phyloP scores from a whole-genome alignment of 1,140 invertebrate species.

The Temnothorax longispinosus region DNA sequence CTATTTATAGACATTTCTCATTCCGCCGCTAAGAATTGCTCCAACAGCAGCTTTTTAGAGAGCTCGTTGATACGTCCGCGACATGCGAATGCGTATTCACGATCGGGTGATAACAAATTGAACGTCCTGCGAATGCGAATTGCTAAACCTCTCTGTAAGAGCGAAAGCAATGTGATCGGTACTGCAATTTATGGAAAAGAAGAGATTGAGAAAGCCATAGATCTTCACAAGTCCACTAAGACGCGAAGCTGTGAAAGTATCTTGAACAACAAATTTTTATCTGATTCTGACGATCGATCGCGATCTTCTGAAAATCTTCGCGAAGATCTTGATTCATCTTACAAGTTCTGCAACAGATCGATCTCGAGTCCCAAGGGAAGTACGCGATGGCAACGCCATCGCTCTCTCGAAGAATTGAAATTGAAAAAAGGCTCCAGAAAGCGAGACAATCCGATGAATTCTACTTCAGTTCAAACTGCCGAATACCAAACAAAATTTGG shows the following conservation, averaged over 20 bases:
- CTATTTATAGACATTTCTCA: slow-evolving; percentile 27
- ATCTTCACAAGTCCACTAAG: background rate
- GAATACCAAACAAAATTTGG: background rate
- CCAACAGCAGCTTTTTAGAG: background rate
- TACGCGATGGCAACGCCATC: background rate
- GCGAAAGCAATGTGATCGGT: slow-evolving; percentile 23
- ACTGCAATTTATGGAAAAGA: background rate
- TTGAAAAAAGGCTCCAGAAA: background rate
- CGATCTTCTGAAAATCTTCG: background rate
- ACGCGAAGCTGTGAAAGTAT: slow-evolving; percentile 27
- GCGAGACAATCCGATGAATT: background rate
- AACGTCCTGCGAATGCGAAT: slow-evolving; percentile 35
- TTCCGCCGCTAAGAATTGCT: slow-evolving; percentile 13
- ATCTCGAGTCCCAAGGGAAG: background rate
- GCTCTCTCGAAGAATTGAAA: slow-evolving; percentile 31
- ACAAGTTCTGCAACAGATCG: background rate
- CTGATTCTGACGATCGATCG: background rate
- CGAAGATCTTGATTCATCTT: background rate
- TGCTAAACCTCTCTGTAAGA: slow-evolving; percentile 21
- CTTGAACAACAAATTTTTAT: background rate
- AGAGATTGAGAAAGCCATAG: background rate
- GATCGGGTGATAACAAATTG: background rate
- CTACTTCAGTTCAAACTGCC: background rate
- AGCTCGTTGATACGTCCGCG: background rate
- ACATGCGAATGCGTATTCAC: background rate